These are phyloP conservation scores for Apocheima hispidaria DNA, from an alignment of 2,888 invertebrate genomes.

Conservation along the genomic window DNA sequence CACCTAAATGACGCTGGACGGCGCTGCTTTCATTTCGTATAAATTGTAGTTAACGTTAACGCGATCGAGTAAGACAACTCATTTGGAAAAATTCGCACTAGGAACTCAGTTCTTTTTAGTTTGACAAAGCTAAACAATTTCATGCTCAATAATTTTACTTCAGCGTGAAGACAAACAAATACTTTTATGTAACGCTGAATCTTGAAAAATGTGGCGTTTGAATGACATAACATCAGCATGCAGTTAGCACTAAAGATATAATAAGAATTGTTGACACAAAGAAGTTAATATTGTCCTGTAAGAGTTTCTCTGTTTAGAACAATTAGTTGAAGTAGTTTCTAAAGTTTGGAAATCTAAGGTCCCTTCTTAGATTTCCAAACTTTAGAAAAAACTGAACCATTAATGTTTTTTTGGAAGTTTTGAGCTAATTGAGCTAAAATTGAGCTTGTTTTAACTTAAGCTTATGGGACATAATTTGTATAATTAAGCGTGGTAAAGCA, in stretches of 20 bases:
- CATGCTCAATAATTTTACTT: background rate
- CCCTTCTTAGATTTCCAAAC: too few species aligned
- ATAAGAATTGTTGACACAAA: conserved; percentile 35
- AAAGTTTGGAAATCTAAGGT: conserved; percentile 11
- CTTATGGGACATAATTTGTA: too few species aligned
- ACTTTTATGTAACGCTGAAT: conserved; percentile 9
- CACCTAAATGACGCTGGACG: too few species aligned
- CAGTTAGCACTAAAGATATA: conserved; percentile 47
- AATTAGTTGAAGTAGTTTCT: conserved; percentile 32
- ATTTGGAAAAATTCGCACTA: too few species aligned
- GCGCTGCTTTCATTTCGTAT: too few species aligned
- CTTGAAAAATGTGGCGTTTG: conserved; percentile 9
- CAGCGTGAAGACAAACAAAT: background rate
- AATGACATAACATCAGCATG: conserved; percentile 25
- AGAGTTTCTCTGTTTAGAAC: conserved; percentile 54
- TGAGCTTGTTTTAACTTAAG: too few species aligned
- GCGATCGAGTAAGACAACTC: too few species aligned
- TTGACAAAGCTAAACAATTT: background rate
- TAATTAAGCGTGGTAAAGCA: too few species aligned
- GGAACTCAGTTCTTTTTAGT: background rate
- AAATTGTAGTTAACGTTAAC: too few species aligned
- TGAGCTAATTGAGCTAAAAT: too few species aligned
- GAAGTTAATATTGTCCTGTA: conserved; percentile 39
- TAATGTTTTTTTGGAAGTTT: too few species aligned
- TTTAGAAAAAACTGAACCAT: too few species aligned